Base-by-base conservation (phyloP, 1,140 invertebrate genomes). In the Sycophaga agraensis region DNA sequence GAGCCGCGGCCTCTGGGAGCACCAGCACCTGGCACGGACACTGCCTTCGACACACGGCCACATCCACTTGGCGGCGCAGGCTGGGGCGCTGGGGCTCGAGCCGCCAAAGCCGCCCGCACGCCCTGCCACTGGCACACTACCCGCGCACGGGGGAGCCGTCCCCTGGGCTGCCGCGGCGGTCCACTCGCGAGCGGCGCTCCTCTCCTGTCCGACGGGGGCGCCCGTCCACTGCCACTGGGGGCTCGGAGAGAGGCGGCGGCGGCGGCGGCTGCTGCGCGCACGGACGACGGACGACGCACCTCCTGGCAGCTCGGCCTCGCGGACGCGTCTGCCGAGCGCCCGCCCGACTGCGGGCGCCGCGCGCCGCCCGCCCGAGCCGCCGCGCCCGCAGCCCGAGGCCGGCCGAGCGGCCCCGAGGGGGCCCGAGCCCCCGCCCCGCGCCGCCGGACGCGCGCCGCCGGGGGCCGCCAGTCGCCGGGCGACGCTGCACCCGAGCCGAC, bases 311-410 rank as follows among this genome's bases (percentile, higher is more conserved):
- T 31, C 67, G 72, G 69, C 67, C 70, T 76, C 79, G 74, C 78
- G 75, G 69, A 77, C 74, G 79, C 77, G 75, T 81, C 76, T 78
- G 78, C 68, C 71, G 64, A 56, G 48, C 17, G 61, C 67, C 66
- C 64, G 70, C 67, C 59, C 68, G 68, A 66, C 69, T 64, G 71
- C 70, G 72, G 72, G 75, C 64, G 65, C 68, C 66, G 72, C 73
- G 70, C 67, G 66, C 71, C 69, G 68, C 63, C 62, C 59, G 35
- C 34, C 28, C 22, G 49, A 51, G 46, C 14, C n/a, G 1, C 8
- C 7, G 42, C 11, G 16, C 39, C 39, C 6, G 6, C 7, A 16
- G 39, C 39, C 39, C 16, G 39, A 17, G 5, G 39, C 16, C 42
- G 19, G 42, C 42, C 6, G 4, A 63, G 65, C 56, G 49, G 45